These are phyloP conservation scores for Leptopterna dolabrata DNA, from an alignment of 2,888 invertebrate species.

Conservation along the genomic window DNA sequence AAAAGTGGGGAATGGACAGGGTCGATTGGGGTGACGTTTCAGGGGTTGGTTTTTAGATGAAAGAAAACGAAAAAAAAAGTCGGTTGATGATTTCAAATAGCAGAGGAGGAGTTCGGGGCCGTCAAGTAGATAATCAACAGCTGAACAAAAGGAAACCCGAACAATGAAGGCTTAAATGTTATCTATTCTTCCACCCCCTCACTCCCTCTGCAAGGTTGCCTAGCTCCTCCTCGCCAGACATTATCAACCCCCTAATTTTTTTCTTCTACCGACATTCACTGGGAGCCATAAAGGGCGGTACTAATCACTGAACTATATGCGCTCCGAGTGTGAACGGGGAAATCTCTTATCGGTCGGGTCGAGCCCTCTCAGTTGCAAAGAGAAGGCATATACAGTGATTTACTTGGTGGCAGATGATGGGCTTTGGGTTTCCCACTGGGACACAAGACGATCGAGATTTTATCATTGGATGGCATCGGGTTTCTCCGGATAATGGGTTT, in stretches of 20 bases:
- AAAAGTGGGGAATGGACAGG: neutral
- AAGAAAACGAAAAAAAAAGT: neutral
- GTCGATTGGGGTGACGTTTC: neutral
- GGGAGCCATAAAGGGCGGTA: conserved; percentile 42
- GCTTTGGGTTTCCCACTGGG: conserved; percentile 8
- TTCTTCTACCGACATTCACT: conserved; percentile 39
- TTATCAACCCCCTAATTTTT: conserved; percentile 28
- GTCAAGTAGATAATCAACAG: conserved; percentile 54
- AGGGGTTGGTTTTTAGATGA: neutral
- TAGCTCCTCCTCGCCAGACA: conserved; percentile 22
- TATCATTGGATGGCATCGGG: neutral
- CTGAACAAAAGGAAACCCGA: conserved; percentile 48
- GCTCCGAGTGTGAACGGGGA: neutral
- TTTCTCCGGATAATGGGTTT: neutral
- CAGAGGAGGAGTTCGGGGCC: neutral
- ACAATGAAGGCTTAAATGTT: conserved; percentile 51
- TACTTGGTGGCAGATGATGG: neutral
- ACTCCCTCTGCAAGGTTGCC: conserved; percentile 14
- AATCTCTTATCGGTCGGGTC: conserved; percentile 14
- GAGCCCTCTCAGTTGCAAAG: neutral
- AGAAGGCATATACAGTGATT: neutral
- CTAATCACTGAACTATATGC: conserved; percentile 45
- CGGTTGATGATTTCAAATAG: conserved; percentile 1
- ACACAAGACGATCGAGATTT: neutral
- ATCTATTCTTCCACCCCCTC: conserved; percentile 49